Base-by-base conservation (phyloP, 64 coral and sea anemone genomes). In the Stichodactyla helianthus region DNA sequence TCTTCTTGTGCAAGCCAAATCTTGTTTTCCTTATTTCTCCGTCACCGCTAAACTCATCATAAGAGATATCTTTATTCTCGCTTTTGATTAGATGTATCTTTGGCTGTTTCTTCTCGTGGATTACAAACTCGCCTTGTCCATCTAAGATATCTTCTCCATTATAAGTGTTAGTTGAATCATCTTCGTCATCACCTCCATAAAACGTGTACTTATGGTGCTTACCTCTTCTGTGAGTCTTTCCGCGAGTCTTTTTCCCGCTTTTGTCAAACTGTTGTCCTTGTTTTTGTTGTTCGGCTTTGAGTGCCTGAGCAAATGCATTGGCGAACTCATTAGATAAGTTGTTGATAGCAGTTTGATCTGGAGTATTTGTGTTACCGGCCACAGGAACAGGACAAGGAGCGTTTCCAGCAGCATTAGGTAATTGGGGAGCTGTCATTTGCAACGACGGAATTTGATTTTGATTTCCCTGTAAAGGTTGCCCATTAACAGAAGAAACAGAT, bases 261-360 rank as follows among this genome's bases (percentile, higher is more conserved):
- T n/a, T n/a, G 62, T 65, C 62, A 65, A n/a, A 65, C 9, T 65
- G 62, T 7, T 65, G 62, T 8, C 27, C 22, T 81, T 81, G 78
- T 54, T 81, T 15, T 81, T 81, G 35, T 54, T 51, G 35, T 31
- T 81, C 78, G 50, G 50, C 50, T 50, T 54, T 81, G 15, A 81
- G 10, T 12, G 78, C 78, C 52, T 54, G 50, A 20, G 35, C 78
- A 81, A 81, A 81, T 18, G 78, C 78, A 52, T 81, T 81, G 6
- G 78, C 78, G 20, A 81, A 81, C n/a, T 81, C 78, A 51, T 81
- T 81, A n/a, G 78, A 81, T 20, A 81, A 31, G 68, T 74, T 74
- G 25, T 74, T 74, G 68, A 74, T 9, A 35, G 68, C 68, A 74
- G 68, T 23, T 26, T 74, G 18, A 26, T 8, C 22, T 58, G 9